These are phyloP conservation scores for Styela clava DNA, from an alignment of 23 tunicate genomes.

Conservation along the genomic window DNA sequence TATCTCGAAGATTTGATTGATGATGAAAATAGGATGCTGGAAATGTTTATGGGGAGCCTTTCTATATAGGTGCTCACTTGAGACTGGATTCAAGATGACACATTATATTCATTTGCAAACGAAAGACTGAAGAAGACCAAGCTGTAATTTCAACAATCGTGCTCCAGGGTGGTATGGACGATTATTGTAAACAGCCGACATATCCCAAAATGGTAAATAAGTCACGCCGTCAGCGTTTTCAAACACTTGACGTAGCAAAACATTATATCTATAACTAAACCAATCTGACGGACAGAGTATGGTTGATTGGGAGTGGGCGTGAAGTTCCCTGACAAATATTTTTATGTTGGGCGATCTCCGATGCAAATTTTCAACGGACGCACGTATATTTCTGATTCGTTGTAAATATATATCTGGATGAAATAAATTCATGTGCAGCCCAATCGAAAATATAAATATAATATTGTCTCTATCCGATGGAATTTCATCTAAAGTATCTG, in stretches of 20 bases:
- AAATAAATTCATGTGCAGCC: neutral
- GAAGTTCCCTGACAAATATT: slow-evolving; percentile 4
- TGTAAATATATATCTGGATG: neutral
- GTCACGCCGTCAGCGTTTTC: neutral
- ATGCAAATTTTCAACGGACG: neutral
- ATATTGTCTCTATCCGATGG: slow-evolving; percentile 3
- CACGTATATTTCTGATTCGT: neutral
- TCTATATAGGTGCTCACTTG: no score
- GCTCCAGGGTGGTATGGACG: neutral
- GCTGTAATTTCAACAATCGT: neutral
- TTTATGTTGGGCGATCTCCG: neutral
- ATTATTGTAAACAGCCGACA: neutral
- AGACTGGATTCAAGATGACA: no score
- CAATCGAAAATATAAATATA: neutral
- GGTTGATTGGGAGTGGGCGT: neutral
- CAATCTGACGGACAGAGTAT: neutral
- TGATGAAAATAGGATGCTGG: no score
- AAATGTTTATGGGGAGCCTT: no score
- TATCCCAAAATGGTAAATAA: neutral
- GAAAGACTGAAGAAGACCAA: neutral
- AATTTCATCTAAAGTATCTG: slow-evolving; percentile 25
- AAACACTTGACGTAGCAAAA: neutral
- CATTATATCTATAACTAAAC: neutral
- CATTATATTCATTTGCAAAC: neutral
- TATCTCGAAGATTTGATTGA: no score